A percentile compares a stretch with the other conserved stretches of the same genome.
phyloP scores from a whole-genome alignment of 2,888 invertebrate species.

The Phengaris arion region DNA sequence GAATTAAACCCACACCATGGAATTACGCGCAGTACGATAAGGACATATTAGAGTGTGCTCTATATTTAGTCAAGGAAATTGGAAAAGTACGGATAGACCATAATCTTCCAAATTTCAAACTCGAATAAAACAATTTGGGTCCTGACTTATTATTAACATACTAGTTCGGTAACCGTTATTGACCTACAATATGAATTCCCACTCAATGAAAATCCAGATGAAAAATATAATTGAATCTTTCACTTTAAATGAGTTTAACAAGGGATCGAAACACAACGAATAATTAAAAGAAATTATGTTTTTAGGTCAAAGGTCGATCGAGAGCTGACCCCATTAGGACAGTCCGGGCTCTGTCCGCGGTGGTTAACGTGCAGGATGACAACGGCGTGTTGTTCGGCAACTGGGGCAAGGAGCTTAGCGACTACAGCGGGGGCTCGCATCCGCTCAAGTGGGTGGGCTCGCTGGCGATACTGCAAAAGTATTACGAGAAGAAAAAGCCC shows the following conservation, averaged over 20 bases:
- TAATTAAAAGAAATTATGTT: conserved; percentile 22
- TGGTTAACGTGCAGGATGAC: conserved; percentile 93
- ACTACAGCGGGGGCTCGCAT: conserved; percentile 90
- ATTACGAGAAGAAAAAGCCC: conserved; percentile 89
- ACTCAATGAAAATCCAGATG: background rate
- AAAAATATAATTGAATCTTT: background rate
- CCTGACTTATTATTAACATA: background rate
- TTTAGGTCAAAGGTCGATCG: conserved; percentile 77
- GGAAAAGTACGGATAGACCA: conserved; percentile 77
- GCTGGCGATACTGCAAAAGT: conserved; percentile 90
- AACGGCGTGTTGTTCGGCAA: conserved; percentile 92
- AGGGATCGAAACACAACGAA: background rate
- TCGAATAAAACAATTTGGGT: background rate
- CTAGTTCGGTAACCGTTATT: background rate
- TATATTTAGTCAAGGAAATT: conserved; percentile 85
- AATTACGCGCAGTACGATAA: conserved; percentile 94
- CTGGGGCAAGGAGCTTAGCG: conserved; percentile 91
- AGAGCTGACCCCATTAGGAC: conserved; percentile 89
- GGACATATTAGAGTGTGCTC: conserved; percentile 88
- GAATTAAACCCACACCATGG: conserved; percentile 92
- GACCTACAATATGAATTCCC: no score
- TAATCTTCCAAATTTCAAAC: background rate
- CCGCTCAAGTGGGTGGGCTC: conserved; percentile 96
- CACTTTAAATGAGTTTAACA: background rate
- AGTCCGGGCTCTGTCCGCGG: conserved; percentile 89